phyloP scores from a whole-genome alignment of 2,797 vertebrate genomes.

The Oophaga sylvatica region DNA sequence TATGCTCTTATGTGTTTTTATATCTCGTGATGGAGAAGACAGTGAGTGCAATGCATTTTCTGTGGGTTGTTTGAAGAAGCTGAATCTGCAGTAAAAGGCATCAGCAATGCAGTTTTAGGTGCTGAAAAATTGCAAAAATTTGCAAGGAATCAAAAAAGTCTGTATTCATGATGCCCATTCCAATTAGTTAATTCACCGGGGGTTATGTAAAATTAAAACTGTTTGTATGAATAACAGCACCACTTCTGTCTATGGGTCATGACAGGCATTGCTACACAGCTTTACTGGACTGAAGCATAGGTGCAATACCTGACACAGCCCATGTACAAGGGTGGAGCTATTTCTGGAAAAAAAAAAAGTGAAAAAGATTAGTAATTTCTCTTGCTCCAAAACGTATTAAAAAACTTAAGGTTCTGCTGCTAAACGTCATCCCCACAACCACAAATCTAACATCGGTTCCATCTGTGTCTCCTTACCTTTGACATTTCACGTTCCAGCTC shows the following conservation, averaged over 20 bases:
- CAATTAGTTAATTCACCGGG: neutral
- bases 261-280: neutral
- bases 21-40: constrained; percentile 18
- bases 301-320: neutral
- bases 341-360: neutral
- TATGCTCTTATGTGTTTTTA: neutral
- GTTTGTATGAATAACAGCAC: neutral
- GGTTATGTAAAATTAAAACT: neutral
- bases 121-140: neutral
- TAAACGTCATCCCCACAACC: neutral
- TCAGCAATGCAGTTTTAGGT: neutral
- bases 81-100: neutral
- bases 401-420: no score
- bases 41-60: constrained; percentile 3
- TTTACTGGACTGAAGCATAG: neutral
- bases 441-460: neutral
- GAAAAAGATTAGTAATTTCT: no score
- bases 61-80: neutral
- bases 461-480: neutral
- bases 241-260: neutral
- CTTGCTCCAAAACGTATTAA: no score
- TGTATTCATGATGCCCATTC: neutral
- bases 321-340: neutral
- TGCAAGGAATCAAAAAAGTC: neutral
- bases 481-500: neutral